These are phyloP conservation scores for Choloepus hoffmanni DNA, from an alignment of 2,113 vertebrate genomes.

Conservation along the genomic window DNA sequence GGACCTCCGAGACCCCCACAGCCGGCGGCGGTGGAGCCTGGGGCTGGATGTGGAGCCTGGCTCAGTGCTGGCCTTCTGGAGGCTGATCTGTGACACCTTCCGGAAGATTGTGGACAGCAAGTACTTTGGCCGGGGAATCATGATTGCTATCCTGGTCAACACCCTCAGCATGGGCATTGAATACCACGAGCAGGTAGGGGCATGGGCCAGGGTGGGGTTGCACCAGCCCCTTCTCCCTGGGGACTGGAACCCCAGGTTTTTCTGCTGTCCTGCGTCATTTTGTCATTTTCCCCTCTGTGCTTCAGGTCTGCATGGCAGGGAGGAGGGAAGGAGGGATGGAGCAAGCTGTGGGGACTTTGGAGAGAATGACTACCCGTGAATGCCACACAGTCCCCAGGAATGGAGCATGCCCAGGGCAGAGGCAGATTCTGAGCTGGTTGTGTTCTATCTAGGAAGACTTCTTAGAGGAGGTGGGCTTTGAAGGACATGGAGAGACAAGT, in stretches of 20 bases:
- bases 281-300: not conserved
- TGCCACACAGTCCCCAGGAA: not conserved
- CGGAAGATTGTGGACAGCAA: slow-evolving; percentile 99
- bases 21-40: slow-evolving; percentile 64
- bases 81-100: slow-evolving; percentile 95
- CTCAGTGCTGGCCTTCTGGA: slow-evolving; percentile 92
- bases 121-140: slow-evolving; percentile 98
- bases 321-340: not conserved
- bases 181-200: slow-evolving; percentile 96
- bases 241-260: not conserved
- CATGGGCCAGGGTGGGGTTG: not conserved
- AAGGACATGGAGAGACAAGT: not conserved
- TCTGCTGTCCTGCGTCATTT: not conserved
- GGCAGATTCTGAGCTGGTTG: not conserved
- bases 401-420: not conserved
- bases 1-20: slow-evolving; percentile 86
- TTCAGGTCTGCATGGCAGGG: not conserved
- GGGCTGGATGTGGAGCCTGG: slow-evolving; percentile 64
- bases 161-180: slow-evolving; percentile 99
- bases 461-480: not conserved
- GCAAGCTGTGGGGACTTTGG: not conserved
- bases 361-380: not conserved
- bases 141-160: slow-evolving; percentile 99
- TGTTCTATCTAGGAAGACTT: not conserved
- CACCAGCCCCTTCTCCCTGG: not conserved